Percentiles rank a stretch among this genome's conserved stretches.
phyloP scores from a whole-genome alignment of 2,888 invertebrate species.

The Pollenia griseotomentosa region DNA sequence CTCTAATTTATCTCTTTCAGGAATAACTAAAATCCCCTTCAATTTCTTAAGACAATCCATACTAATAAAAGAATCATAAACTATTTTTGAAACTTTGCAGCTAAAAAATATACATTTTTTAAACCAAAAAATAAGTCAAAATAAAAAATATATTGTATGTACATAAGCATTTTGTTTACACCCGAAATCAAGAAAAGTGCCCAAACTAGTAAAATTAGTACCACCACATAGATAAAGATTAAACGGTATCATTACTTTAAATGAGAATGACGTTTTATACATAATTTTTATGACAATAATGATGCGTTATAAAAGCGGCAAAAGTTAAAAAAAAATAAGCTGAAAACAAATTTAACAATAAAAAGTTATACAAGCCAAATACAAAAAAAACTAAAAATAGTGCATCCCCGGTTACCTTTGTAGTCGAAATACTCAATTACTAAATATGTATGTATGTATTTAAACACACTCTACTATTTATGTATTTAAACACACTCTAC shows the following conservation, averaged over 20 bases:
- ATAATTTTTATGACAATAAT: conserved; percentile 29
- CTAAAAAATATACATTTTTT: not conserved
- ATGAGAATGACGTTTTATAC: conserved; percentile 16
- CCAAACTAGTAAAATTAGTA: not conserved
- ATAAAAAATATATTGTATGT: conserved; percentile 2
- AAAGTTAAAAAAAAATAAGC: conserved; percentile 39
- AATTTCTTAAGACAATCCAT: too few relatives aligned
- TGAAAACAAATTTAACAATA: conserved; percentile 25
- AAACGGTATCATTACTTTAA: not conserved
- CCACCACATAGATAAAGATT: not conserved
- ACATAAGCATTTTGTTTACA: not conserved
- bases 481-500: not conserved
- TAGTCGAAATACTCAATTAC: conserved; percentile 18
- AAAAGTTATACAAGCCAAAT: conserved; percentile 21
- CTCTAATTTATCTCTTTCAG: too few relatives aligned
- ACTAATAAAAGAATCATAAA: not conserved
- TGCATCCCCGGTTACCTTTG: conserved; percentile 60
- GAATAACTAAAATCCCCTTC: too few relatives aligned
- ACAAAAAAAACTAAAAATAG: conserved; percentile 27
- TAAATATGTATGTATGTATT: not conserved
- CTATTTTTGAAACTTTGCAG: not conserved
- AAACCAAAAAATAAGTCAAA: not conserved
- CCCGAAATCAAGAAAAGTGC: not conserved
- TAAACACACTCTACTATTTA: not conserved
- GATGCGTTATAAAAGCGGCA: conserved; percentile 46